phyloP scores from a whole-genome alignment of 2,888 invertebrate species.

The Cryptophagus acutangulus region DNA sequence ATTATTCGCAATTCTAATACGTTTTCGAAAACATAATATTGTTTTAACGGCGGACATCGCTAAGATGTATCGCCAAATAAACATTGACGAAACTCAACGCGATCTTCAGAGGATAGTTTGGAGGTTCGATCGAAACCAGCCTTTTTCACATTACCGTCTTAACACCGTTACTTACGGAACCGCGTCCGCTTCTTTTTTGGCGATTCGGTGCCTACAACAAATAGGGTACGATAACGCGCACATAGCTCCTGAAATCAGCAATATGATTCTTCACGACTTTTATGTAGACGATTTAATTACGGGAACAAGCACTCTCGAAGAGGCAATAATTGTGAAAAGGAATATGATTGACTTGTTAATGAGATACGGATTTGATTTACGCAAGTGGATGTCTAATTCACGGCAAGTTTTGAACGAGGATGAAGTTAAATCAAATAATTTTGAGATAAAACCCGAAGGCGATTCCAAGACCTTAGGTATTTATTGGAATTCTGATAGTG shows the following conservation, averaged over 20 bases:
- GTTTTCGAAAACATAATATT: too few relatives aligned
- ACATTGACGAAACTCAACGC: conserved; percentile 3
- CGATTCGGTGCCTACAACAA: conserved; percentile 20
- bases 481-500: not conserved
- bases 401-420: not conserved
- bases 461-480: not conserved
- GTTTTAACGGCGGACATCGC: conserved; percentile 15
- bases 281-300: conserved; percentile 7
- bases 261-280: not conserved
- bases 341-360: not conserved
- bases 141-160: conserved; percentile 11
- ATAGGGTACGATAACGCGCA: conserved; percentile 6
- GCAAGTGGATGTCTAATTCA: not conserved
- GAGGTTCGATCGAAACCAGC: conserved; percentile 8
- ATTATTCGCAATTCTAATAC: too few relatives aligned
- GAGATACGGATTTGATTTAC: not conserved
- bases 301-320: not conserved
- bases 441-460: not conserved
- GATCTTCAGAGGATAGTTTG: conserved; percentile 17
- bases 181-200: conserved; percentile 23
- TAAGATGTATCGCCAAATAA: conserved; percentile 18
- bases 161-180: conserved; percentile 27
- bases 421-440: not conserved
- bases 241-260: not conserved
- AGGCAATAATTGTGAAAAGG: not conserved